These are phyloP conservation scores for Phalacrocorax pelagicus DNA, from an alignment of 2,113 vertebrate species.

Conservation along the genomic window DNA sequence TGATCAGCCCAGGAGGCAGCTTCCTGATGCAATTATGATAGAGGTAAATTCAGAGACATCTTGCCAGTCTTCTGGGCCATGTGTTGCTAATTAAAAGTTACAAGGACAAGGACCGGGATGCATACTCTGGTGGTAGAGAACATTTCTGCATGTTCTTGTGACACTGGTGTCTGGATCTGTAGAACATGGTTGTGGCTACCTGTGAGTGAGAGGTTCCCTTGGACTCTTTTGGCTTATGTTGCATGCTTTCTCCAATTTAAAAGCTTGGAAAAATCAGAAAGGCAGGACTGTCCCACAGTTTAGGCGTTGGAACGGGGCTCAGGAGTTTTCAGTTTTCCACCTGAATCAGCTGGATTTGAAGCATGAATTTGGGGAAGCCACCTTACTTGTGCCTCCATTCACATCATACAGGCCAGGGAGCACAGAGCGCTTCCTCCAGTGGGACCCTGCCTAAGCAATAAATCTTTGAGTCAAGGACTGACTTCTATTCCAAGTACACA, in stretches of 20 bases:
- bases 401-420: neutral
- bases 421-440: neutral
- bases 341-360: neutral
- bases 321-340: neutral
- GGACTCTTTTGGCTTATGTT: neutral
- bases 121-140: neutral
- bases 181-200: neutral
- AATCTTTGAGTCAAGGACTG: neutral
- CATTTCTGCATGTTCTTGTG: neutral
- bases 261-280: neutral
- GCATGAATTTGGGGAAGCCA: neutral
- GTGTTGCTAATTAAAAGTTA: neutral
- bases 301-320: neutral
- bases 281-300: neutral
- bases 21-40: conserved; percentile 37
- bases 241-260: neutral
- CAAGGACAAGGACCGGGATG: neutral
- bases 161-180: neutral
- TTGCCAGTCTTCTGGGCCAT: neutral
- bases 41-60: neutral
- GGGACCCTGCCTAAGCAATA: neutral
- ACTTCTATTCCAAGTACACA: neutral
- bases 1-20: neutral
- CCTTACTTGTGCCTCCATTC: neutral
- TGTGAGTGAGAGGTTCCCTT: neutral